These are phyloP conservation scores for Microhierax caerulescens DNA, from an alignment of 2,797 vertebrate species.

Conservation along the genomic window DNA sequence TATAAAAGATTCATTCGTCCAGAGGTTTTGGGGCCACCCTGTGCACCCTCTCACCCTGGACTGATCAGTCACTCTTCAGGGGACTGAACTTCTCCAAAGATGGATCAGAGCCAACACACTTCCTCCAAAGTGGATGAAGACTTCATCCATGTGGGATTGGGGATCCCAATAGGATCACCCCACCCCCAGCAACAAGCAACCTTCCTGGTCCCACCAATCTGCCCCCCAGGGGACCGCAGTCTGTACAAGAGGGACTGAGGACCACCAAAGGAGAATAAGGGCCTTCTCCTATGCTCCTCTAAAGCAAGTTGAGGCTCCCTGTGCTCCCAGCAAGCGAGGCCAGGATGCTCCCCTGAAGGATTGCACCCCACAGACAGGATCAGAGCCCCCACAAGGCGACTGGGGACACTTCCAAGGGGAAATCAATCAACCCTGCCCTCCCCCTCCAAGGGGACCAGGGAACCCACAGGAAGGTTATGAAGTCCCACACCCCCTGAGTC, in stretches of 20 bases:
- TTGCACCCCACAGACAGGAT: accelerated
- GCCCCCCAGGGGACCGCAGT: accelerated
- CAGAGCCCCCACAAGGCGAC: accelerated
- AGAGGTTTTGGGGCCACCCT: background rate
- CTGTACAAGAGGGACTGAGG: accelerated
- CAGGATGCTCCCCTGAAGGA: background rate
- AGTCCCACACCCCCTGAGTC: accelerated
- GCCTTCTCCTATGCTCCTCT: background rate
- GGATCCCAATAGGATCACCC: accelerated
- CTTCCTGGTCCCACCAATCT: background rate
- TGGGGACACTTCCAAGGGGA: accelerated
- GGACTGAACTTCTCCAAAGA: accelerated
- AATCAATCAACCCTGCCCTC: background rate
- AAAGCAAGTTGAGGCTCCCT: accelerated
- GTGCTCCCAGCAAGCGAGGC: accelerated
- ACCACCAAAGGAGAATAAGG: accelerated
- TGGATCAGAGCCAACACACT: accelerated
- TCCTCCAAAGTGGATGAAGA: background rate
- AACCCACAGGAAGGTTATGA: accelerated
- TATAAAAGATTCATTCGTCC: background rate
- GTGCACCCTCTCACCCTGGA: background rate
- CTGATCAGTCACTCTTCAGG: background rate
- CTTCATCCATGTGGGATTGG: background rate
- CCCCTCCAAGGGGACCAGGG: accelerated
- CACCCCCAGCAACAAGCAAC: accelerated